Base-by-base conservation (phyloP, 2,113 vertebrate genomes). In the Tauraco erythrolophus region DNA sequence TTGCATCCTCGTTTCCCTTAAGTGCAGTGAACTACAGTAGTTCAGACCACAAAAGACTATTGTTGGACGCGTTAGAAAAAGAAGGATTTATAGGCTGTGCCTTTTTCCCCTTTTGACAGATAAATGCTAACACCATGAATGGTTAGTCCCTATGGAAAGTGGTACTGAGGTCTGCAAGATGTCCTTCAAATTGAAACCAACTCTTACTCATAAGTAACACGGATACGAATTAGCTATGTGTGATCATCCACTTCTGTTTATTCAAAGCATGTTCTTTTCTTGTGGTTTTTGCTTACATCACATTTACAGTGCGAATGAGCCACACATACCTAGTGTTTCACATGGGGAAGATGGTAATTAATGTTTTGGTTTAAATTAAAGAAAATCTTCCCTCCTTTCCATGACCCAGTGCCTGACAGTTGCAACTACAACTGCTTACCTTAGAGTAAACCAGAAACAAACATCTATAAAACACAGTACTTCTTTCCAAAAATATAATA, bases 161-260 rank as follows among this genome's bases (percentile, higher is more conserved):
- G 61, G 41, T 81, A 91, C 46, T 69, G 57, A 94, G 86, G 92
- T 96, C 96, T 98, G 97, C 65, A 97, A 92, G 74, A 57, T 86
- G 50, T 97, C 91, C 94, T 97, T 91, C 69, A 97, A 97, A 98
- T 94, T 94, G 86, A 97, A 98, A 94, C 83, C 4, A 68, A 97
- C 86, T 88, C 50, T 50, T 94, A 97, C 79, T 95, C 65, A 69
- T 84, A 97, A 96, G 92, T 94, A 97, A 96, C 93, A 86, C 33
- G 65, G 39, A 71, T 96, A 96, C 92, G 97, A 97, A 98, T 97
- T 93, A 96, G 92, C 79, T 83, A 27, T 74, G 87, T 97, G 84
- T 94, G 94, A 97, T 98, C 94, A 90, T 89, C 75, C 6, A 3
- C 64, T 96, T 89, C 75, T 94, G 68, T 93, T 97, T 97, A 88